phyloP scores from a whole-genome alignment of 2,888 invertebrate genomes.

The Frankliniella fusca region DNA sequence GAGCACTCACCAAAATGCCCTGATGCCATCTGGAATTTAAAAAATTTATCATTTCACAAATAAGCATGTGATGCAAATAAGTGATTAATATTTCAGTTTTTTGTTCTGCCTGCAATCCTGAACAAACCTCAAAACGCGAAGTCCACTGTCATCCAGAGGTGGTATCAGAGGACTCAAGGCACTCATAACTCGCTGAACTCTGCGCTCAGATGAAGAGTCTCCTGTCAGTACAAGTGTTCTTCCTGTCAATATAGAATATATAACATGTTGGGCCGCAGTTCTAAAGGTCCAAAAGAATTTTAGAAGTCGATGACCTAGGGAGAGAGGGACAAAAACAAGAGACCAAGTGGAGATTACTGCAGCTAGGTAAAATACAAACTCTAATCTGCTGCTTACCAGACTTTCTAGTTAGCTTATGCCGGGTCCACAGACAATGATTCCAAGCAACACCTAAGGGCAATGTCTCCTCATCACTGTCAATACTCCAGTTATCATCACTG shows the following conservation, averaged over 20 bases:
- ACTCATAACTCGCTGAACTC: conserved; percentile 34
- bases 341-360: neutral
- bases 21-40: conserved; percentile 42
- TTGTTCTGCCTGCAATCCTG: no score
- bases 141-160: conserved; percentile 27
- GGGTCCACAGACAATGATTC: conserved; percentile 1
- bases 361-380: neutral
- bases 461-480: neutral
- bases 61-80: no score
- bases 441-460: neutral
- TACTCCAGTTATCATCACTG: conserved; percentile 31
- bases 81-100: no score
- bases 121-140: conserved; percentile 32
- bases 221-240: conserved; percentile 37
- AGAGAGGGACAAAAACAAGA: neutral
- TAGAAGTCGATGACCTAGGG: conserved; percentile 39
- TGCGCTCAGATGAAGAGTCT: conserved; percentile 30
- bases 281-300: conserved; percentile 41
- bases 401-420: neutral
- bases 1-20: conserved; percentile 43
- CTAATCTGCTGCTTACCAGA: neutral
- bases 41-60: neutral
- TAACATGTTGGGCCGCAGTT: conserved; percentile 41
- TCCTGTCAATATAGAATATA: conserved; percentile 42
- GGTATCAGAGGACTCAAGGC: conserved; percentile 36